These are phyloP conservation scores for Salpingus planirostris DNA, from an alignment of 2,888 invertebrate species.

Conservation along the genomic window DNA sequence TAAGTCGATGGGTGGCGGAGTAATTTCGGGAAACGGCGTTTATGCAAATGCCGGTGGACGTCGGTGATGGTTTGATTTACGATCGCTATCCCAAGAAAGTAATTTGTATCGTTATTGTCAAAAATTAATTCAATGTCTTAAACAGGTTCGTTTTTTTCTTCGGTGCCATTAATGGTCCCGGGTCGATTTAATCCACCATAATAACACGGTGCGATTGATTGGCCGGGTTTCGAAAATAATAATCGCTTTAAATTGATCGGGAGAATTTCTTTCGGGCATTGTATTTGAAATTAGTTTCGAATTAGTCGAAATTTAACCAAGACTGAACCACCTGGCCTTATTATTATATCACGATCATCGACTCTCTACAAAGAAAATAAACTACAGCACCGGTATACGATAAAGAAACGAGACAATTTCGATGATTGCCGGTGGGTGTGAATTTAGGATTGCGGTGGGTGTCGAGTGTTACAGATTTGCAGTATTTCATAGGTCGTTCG, in stretches of 20 bases:
- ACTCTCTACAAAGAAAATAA: no score
- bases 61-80: constrained; percentile 14
- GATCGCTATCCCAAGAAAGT: constrained; percentile 7
- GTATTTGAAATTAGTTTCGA: constrained; percentile 32
- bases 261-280: constrained; percentile 29
- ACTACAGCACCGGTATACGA: no score
- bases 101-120: constrained; percentile 27
- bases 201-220: constrained; percentile 34
- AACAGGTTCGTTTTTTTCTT: constrained; percentile 24
- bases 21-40: no score
- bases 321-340: no score
- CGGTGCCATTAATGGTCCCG: constrained; percentile 26
- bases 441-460: no score
- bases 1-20: no score
- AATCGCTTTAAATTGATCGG: constrained; percentile 29
- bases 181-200: constrained; percentile 29
- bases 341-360: no score
- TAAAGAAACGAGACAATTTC: no score
- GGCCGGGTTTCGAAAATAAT: constrained; percentile 31
- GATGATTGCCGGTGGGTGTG: no score
- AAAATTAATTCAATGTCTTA: constrained; percentile 30
- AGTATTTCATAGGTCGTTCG: no score
- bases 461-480: no score
- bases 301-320: constrained; percentile 24
- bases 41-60: no score